Conservation (phyloP, 2,797 vertebrate species). For the Microctenopoma lineatum region DNA sequence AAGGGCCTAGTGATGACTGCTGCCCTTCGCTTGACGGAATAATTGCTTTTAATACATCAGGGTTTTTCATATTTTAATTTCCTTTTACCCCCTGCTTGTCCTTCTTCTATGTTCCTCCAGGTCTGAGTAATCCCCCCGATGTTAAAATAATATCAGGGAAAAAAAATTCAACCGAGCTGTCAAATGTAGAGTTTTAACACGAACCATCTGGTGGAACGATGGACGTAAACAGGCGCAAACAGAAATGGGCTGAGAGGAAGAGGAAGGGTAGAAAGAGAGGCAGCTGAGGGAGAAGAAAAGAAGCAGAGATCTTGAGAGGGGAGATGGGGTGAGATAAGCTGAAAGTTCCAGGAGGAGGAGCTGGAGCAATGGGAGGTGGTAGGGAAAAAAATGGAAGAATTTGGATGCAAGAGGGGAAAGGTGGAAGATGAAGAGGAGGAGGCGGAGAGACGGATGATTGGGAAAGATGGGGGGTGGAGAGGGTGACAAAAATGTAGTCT, state of each 20-base stretch:
- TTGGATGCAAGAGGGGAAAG: slow-evolving; percentile 48
- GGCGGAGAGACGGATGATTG: slow-evolving; percentile 53
- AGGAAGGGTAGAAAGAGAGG: slow-evolving; percentile 32
- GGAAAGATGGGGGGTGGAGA: slow-evolving; percentile 36
- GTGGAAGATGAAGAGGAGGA: slow-evolving; percentile 55
- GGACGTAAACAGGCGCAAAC: slow-evolving; percentile 78
- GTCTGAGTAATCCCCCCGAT: slow-evolving; percentile 72
- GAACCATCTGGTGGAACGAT: slow-evolving; percentile 83
- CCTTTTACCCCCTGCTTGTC: slow-evolving; percentile 70
- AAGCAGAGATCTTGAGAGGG: slow-evolving; percentile 54
- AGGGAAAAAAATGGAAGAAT: slow-evolving; percentile 16
- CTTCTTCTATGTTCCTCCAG: slow-evolving; percentile 72
- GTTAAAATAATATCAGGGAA: slow-evolving; percentile 79
- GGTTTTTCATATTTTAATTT: slow-evolving; percentile 80
- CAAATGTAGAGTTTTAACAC: slow-evolving; percentile 82
- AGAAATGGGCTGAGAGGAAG: slow-evolving; percentile 60
- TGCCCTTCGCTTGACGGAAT: slow-evolving; percentile 77
- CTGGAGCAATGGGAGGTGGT: slow-evolving; percentile 38
- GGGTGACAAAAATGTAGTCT: slow-evolving; percentile 62
- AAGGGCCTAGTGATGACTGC: slow-evolving; percentile 70
- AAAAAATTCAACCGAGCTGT: slow-evolving; percentile 68
- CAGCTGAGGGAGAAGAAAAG: slow-evolving; percentile 49
- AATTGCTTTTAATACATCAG: slow-evolving; percentile 82
- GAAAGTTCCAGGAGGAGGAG: slow-evolving; percentile 55
- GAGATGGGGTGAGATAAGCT: slow-evolving; percentile 58